Base-by-base conservation (phyloP, 1,140 invertebrate species). In the Augochlora pura region DNA sequence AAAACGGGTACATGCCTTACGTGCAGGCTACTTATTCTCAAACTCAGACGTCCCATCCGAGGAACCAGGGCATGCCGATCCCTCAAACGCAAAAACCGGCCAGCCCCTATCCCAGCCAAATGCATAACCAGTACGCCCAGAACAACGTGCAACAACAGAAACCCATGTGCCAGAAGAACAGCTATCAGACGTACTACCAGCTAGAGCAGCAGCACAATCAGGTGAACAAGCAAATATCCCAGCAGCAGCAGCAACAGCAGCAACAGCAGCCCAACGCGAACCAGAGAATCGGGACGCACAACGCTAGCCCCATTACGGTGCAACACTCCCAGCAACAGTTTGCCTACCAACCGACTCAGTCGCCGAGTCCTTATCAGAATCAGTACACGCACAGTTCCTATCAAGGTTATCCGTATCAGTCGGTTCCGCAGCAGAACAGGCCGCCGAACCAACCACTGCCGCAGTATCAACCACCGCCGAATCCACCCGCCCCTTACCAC, bases 131-230 rank as follows among this genome's bases (percentile, higher is more conserved):
- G 42, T 91, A 90, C 76, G 84, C 89, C 14, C 91, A 88, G 32
- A 90, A 87, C 62, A 85, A 86, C 52, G 70, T 82, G 23, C 84
- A 84, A 9, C 87, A 86, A 27, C 80, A 84, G 18, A 87, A 84
- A 63, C 25, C 77, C 23, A 38, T 80, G 32, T 70, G 16, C 21
- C 85, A 87, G 23, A 93, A 93, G 70, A 92, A 87, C 64, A 70
- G 81, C 38, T 90, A 89, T 60, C 82, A 87, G n/a, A 66, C 85
- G 52, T 91, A 91, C 63, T 92, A 93, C 77, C 90, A 92, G 14
- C 25, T 92, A 14, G 92, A 93, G 25, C 91, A 93, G 42, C 91
- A 93, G 65, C 91, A 93, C 63, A 93, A 93, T 83, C 91, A 93
- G 66, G 91, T 92, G 86, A 93, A 93, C 77, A 92, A 91, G 39